Evolutionary conservation across 2,113 vertebrate species (phyloP), one percentile per base, ranked within the genome.

Genomic region (Egretta garzetta): DNA sequence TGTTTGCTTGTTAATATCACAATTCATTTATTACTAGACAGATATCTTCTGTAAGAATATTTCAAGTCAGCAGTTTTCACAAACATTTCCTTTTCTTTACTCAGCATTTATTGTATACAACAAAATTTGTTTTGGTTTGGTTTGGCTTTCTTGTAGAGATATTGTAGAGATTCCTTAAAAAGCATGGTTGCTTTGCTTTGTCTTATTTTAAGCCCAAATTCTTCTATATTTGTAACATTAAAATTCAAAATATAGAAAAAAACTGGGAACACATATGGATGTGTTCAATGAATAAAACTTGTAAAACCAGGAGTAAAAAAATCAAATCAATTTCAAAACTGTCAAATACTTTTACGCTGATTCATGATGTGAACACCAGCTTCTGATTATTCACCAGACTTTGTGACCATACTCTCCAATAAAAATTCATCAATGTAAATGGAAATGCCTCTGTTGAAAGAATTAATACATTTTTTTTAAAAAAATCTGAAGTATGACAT

Each of bases 301-400:
- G 35, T 87, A 82, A 94, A 92, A 93, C n/a, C 33, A 83, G 37
- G 50, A 76, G 45, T 91, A 88, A 87, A 92, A 77, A 91, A 74
- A 53, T 47, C 56, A 86, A 76, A 72, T 39, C 14, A 32, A 45
- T 93, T 87, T 95, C 45, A 73, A 80, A 88, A 92, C 59, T 86
- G 70, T 81, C 77, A 83, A 68, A 83, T 80, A 70, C 8, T 86
- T 93, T 87, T 37, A 70, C 39, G 50, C 9, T 71, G 76, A 94
- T 80, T 80, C 66, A 74, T 76, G 6, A 47, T 67, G 52, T 49
- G 53, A 95, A 84, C 67, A 88, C 37, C 63, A 83, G 58, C 58
- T 94, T 82, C 58, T 93, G 35, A 93, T 95, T 92, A 92, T 71
- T 94, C 30, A 62, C 28, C 41, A 86, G 66, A 86, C 37, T 77